Base-by-base conservation (phyloP, 1,140 invertebrate genomes). In the Hycleus cichorii region DNA sequence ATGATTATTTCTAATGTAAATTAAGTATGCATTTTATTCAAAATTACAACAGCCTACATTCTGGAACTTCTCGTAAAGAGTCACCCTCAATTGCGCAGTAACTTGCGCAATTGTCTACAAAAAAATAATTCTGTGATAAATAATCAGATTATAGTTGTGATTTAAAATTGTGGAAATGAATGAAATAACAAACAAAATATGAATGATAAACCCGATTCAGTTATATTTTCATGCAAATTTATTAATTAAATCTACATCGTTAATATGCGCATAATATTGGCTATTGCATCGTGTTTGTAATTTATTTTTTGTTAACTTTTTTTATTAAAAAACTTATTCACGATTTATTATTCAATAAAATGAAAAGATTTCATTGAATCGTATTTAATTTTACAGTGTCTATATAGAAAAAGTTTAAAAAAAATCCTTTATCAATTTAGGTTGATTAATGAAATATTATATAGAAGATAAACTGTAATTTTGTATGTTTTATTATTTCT, bases 201-300 rank as follows among this genome's bases (percentile, higher is more conserved):
- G 51, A 53, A 53, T 53, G 39, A 45, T 53, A 53, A 53, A 45
- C 44, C n/a, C 51, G 27, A 45, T 53, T 53, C 46, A 27, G 39
- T 45, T 40, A 53, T 53, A 45, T 53, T 45, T 53, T 53, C 51
- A 53, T 53, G 51, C 51, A 53, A 53, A 53, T 53, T 18, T 53
- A 45, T 53, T 44, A 53, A 53, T 42, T 53, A 40, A 53, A 53
- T 53, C 51, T 53, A 46, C 51, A 12, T 53, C 51, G 46, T 53
- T 53, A 53, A 53, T 53, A 53, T 53, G 51, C 51, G 42, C 51
- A 53, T 53, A 53, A 44, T 53, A 53, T 53, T 53, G 51, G 51
- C 46, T 53, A 53, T 53, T 53, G 51, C 51, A 53, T 45, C 40
- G 46, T 12, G 42, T 46, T 1, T 26, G 38, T 38, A 7, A 45